Conservation (phyloP, 2,888 invertebrate genomes). For the Pseudococcus jackbeardsleyi region DNA sequence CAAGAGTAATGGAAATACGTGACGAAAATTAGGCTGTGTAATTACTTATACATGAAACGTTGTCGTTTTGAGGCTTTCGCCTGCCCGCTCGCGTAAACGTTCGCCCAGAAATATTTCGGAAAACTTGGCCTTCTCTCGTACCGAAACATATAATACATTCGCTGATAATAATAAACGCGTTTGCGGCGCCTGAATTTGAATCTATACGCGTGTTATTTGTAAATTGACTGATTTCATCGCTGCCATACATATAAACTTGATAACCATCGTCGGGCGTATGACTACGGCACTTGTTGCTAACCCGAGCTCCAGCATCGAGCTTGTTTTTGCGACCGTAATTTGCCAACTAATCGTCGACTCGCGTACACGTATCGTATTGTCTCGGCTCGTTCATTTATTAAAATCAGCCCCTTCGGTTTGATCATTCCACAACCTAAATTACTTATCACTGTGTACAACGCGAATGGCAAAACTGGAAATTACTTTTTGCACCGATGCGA, state of each 20-base stretch:
- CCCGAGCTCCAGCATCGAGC: neutral
- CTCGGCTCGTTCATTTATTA: neutral
- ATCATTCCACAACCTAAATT: neutral
- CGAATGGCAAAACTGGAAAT: neutral
- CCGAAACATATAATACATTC: neutral
- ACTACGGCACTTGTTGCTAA: neutral
- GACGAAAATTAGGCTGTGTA: constrained; percentile 18
- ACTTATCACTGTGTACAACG: neutral
- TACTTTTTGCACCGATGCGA: neutral
- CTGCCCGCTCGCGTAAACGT: neutral
- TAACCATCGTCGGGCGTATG: neutral
- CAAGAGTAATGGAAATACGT: constrained; percentile 23
- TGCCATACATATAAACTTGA: neutral
- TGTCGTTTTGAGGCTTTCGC: constrained; percentile 11
- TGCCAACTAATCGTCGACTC: neutral
- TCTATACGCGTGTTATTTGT: neutral
- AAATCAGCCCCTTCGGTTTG: neutral
- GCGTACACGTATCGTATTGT: neutral
- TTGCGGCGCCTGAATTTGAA: neutral
- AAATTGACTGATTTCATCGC: constrained; percentile 32
- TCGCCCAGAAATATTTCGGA: neutral
- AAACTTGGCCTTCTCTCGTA: neutral
- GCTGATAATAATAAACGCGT: neutral
- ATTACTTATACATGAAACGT: constrained; percentile 28
- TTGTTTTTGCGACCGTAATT: neutral